phyloP scores from a whole-genome alignment of 2,797 vertebrate genomes.

The Pelobates cultripes region DNA sequence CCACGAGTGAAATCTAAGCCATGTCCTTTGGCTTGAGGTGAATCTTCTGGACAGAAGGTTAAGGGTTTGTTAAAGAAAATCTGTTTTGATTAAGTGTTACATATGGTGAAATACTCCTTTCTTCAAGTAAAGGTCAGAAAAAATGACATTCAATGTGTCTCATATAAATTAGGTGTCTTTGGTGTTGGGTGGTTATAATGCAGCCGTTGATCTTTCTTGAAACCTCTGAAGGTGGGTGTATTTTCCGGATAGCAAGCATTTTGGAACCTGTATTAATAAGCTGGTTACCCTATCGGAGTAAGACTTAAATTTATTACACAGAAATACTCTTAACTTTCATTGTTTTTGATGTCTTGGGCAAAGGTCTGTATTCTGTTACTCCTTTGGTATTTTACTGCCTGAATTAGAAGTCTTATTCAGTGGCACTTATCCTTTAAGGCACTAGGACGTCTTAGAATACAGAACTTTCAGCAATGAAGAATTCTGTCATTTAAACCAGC shows the following conservation, averaged over 20 bases:
- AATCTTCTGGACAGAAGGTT: conserved; percentile 70
- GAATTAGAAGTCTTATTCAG: conserved; percentile 66
- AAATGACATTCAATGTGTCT: conserved; percentile 71
- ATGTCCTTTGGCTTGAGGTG: conserved; percentile 71
- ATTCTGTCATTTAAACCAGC: not conserved
- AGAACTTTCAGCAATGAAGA: conserved; percentile 61
- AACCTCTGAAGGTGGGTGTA: conserved; percentile 66
- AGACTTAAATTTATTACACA: conserved; percentile 63
- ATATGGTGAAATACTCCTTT: conserved; percentile 73
- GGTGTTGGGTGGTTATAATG: conserved; percentile 73
- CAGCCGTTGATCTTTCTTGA: conserved; percentile 74
- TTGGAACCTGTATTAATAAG: conserved; percentile 73
- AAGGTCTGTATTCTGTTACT: conserved; percentile 70
- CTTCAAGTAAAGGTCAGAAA: conserved; percentile 73
- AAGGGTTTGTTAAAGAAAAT: conserved; percentile 78
- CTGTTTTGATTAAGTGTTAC: conserved; percentile 80
- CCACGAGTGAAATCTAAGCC: conserved; percentile 69
- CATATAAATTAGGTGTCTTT: conserved; percentile 79
- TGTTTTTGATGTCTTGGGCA: conserved; percentile 67
- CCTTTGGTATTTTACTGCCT: conserved; percentile 69
- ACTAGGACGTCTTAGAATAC: conserved; percentile 65
- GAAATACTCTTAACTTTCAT: conserved; percentile 62
- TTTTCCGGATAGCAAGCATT: conserved; percentile 69
- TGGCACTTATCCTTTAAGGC: conserved; percentile 67
- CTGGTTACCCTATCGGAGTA: conserved; percentile 70